Evolutionary conservation across 2,797 vertebrate genomes (phyloP).

Genomic region (Melanitta fusca): DNA sequence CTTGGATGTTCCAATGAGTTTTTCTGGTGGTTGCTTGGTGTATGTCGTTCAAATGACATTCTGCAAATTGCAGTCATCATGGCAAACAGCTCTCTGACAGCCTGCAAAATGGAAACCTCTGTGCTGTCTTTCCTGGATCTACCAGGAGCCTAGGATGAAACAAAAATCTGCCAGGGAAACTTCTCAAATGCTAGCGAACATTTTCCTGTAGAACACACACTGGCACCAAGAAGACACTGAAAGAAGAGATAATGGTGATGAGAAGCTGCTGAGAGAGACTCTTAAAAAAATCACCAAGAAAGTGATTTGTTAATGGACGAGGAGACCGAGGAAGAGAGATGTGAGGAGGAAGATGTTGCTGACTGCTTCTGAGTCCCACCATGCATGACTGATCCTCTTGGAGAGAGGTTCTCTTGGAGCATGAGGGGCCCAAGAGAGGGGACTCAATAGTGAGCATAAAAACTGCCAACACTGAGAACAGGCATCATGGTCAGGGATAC

Average conservation of each 20-base stretch:
- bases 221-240: background rate
- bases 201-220: background rate
- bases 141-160: background rate
- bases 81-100: background rate
- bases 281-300: background rate
- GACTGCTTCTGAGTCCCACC: background rate
- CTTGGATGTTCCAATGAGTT: background rate
- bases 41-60: background rate
- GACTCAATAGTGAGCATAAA: background rate
- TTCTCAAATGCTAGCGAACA: background rate
- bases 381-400: background rate
- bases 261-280: background rate
- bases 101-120: background rate
- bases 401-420: background rate
- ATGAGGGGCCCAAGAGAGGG: too few relatives aligned
- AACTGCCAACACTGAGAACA: background rate
- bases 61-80: background rate
- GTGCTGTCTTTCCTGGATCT: background rate
- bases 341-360: background rate
- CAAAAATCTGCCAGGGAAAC: background rate
- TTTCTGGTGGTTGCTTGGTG: rapidly evolving
- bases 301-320: rapidly evolving
- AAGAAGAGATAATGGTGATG: background rate
- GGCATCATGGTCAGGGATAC: background rate
- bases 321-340: background rate